Percentiles rank a stretch among this genome's conserved stretches.
These are phyloP conservation scores for Bombus sylvicola DNA, from an alignment of 1,140 invertebrate species.

Conservation along the genomic window DNA sequence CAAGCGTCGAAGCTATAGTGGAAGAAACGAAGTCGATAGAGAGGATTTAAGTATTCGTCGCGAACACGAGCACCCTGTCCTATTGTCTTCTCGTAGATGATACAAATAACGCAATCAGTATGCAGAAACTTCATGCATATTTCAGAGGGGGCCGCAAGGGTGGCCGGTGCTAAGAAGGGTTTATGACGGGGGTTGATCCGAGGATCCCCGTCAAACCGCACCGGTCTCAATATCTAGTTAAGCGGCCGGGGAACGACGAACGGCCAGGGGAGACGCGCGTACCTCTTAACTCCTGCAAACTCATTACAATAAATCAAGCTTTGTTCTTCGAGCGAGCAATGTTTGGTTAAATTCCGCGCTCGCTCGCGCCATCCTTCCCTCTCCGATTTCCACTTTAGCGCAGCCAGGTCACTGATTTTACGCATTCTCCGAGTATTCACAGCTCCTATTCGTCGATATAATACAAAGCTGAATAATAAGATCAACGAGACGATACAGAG, in stretches of 20 bases:
- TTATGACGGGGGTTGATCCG: conserved; percentile 82
- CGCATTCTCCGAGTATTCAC: not conserved
- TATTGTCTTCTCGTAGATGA: conserved; percentile 69
- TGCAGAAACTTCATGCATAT: conserved; percentile 81
- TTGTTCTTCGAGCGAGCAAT: conserved; percentile 81
- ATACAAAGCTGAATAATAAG: too few species aligned
- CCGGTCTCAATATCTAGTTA: conserved; percentile 79
- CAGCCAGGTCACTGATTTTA: not conserved
- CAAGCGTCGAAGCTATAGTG: too few species aligned
- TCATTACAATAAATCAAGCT: conserved; percentile 84
- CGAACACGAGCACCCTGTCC: conserved; percentile 48
- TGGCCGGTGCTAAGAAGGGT: conserved; percentile 80
- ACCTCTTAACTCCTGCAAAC: conserved; percentile 83
- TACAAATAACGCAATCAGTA: conserved; percentile 82
- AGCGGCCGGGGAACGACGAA: conserved; percentile 52
- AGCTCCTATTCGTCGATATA: too few species aligned
- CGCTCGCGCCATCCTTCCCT: not conserved
- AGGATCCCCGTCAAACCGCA: conserved; percentile 82
- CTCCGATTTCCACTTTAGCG: not conserved
- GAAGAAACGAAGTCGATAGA: not conserved
- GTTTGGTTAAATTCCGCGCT: conserved; percentile 79
- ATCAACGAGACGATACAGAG: too few species aligned
- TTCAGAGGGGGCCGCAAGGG: conserved; percentile 75
- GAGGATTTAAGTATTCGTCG: conserved; percentile 10
- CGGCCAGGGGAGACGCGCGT: conserved; percentile 73